These are phyloP conservation scores for Thymallus thymallus DNA, from an alignment of 2,113 vertebrate species.

Conservation along the genomic window DNA sequence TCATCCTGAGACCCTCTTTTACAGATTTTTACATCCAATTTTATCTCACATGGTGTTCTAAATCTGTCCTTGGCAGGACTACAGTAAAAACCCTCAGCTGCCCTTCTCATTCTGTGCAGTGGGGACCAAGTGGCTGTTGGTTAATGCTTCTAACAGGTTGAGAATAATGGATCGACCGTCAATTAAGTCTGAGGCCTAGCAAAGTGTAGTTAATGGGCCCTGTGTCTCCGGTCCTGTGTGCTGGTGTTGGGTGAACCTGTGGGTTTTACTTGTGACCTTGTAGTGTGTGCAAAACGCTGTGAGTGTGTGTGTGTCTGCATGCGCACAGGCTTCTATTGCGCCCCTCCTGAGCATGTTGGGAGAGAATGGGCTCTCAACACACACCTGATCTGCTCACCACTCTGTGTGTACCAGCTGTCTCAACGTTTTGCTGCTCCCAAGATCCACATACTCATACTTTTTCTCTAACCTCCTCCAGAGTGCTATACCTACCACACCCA, in stretches of 20 bases:
- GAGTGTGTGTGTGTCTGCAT: background rate
- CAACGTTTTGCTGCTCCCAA: background rate
- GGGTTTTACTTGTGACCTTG: too few species aligned
- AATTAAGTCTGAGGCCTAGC: too few species aligned
- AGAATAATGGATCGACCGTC: too few species aligned
- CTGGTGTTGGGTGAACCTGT: background rate
- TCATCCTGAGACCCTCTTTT: too few species aligned
- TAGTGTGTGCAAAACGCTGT: background rate
- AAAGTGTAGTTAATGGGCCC: too few species aligned
- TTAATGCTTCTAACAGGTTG: too few species aligned
- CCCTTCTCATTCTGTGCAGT: too few species aligned
- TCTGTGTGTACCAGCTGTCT: constrained; percentile 6
- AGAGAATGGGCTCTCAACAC: background rate
- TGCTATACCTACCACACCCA: background rate
- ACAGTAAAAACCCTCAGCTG: too few species aligned
- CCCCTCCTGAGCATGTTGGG: background rate
- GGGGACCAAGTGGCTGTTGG: too few species aligned
- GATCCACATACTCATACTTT: background rate
- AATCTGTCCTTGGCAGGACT: too few species aligned
- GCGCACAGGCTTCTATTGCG: background rate
- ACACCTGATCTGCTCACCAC: background rate
- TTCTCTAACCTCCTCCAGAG: background rate
- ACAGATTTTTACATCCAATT: too few species aligned
- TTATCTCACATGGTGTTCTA: too few species aligned
- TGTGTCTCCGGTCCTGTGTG: background rate